phyloP scores from a whole-genome alignment of 2,113 vertebrate species.

The Plecturocebus donacophilus region DNA sequence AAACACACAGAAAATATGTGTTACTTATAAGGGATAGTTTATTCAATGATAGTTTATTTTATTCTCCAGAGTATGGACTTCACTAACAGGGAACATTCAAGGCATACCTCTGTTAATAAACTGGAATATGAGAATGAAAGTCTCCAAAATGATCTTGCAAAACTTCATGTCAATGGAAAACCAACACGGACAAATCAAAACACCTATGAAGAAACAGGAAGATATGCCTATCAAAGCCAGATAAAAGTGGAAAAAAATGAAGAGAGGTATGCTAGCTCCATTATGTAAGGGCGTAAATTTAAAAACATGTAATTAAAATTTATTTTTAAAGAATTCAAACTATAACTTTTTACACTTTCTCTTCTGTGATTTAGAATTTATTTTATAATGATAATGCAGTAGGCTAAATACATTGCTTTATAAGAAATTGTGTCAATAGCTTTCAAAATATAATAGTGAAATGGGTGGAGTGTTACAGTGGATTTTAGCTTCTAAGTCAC shows the following conservation, averaged over 20 bases:
- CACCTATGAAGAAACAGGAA: constrained; percentile 52
- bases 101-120: constrained; percentile 71
- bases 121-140: constrained; percentile 77
- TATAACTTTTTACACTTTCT: neutral
- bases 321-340: constrained; percentile 39
- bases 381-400: neutral
- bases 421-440: neutral
- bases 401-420: neutral
- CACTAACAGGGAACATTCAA: constrained; percentile 72
- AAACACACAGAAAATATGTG: neutral
- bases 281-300: neutral
- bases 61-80: constrained; percentile 80
- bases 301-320: neutral
- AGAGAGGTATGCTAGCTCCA: constrained; percentile 78
- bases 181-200: constrained; percentile 30
- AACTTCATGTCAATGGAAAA: constrained; percentile 72
- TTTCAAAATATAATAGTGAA: neutral
- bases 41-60: constrained; percentile 74
- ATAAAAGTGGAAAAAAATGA: constrained; percentile 73
- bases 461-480: neutral
- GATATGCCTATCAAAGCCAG: constrained; percentile 45
- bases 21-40: constrained; percentile 7
- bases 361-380: neutral
- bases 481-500: neutral
- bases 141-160: constrained; percentile 76